Base-by-base conservation (phyloP, 1,140 invertebrate species). In the Homarus americanus region DNA sequence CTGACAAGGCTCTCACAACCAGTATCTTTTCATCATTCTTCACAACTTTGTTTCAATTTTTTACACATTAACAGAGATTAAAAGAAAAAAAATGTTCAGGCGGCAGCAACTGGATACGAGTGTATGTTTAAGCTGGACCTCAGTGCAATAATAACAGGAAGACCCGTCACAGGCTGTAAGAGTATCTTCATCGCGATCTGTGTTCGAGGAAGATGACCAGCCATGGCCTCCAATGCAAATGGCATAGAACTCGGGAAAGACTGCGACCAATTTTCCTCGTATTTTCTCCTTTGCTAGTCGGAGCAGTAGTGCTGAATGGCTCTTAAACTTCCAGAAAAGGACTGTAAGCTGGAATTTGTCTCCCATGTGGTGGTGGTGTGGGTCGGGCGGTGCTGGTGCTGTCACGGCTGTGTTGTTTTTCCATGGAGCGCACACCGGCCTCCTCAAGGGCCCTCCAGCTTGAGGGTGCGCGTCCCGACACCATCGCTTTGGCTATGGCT, bases 361-460 rank as follows among this genome's bases (percentile, higher is more conserved):
- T 73, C 66, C 40, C 69, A 82, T 82, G 87, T 82, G 87, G 86
- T 49, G 34, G 86, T 72, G 53, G 86, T 36, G 17, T 9, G 82
- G 58, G 34, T 58, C 36, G 44, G 89, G 83, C 41, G 83, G 82
- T 85, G 82, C 53, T 72, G 75, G 82, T 69, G 83, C 73, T 85
- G 82, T 91, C 89, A 91, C 80, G 82, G 82, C 83, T 80, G 86
- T 91, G 89, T 91, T 91, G 89, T 91, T 91, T 91, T 91, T 91
- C 89, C 89, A 85, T 85, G 89, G 89, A 85, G 89, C 89, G 89
- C 83, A 69, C 89, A 91, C 82, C 89, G 89, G 73, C 82, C 82
- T 85, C 44, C 89, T 91, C 89, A 85, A 91, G 89, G 75, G 82
- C 82, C 75, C 89, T 91, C 66, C 83, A 91, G 75, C 89, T 85